Evolutionary conservation across 2,113 vertebrate species (phyloP), one percentile per base, ranked within the genome.

Genomic region (Cricetomys ansorgei): DNA sequence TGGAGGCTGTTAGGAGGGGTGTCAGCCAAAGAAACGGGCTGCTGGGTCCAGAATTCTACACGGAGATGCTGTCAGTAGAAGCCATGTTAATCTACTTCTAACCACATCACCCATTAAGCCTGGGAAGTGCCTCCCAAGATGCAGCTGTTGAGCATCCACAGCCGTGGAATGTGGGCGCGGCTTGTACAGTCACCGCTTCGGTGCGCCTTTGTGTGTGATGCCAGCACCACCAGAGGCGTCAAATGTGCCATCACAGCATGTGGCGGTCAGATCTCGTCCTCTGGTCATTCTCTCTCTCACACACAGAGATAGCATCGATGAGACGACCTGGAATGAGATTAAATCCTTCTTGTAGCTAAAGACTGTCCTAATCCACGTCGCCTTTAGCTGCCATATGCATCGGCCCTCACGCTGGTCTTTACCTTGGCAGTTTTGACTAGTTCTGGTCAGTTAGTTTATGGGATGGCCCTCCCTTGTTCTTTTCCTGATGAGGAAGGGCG

Each of bases 11-110:
- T 91, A 21, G 57, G 45, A 77, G 62, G 11, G 55, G 45, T 5
- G 53, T 43, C 59, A 62, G 45, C 67, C 40, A 72, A 93, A 31
- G 21, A 73, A 92, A 85, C 21, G 50, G 37, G 29, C 48, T 50
- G 17, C 48, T 62, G 83, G 86, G 73, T 83, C 55, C 84, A 84
- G 65, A 95, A 89, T 70, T 89, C 27, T 93, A 27, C 85, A 67
- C 59, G 50, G 31, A 87, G 91, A 50, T 69, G 34, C 7, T 59
- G 79, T 37, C 53, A 29, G 59, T 87, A 31, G 72, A 94, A n/a
- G 50, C 72, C n/a, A n/a, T n/a, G n/a, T n/a, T n/a, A n/a, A n/a
- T n/a, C n/a, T n/a, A n/a, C n/a, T n/a, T n/a, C n/a, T n/a, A n/a
- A n/a, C n/a, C 31, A n/a, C 34, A 70, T n/a, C 10, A 59, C 19